Base-by-base conservation (phyloP, 2,113 vertebrate species). In the Acanthochromis polyacanthus region DNA sequence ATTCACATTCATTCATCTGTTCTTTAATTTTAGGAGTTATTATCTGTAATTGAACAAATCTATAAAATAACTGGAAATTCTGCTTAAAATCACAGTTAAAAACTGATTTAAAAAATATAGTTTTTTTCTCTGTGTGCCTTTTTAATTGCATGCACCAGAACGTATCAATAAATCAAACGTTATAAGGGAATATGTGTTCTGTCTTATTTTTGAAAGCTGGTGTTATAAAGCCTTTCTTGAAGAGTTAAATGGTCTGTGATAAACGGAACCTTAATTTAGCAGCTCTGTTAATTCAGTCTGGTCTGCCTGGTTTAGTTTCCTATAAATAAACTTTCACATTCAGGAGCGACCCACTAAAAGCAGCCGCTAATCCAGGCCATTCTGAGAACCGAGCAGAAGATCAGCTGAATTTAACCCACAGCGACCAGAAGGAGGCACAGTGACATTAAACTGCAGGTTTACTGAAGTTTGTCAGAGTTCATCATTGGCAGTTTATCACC, bases 291-390 rank as follows among this genome's bases (percentile, higher is more conserved):
- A 8, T 53, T 59, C 22, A 43, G 25, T 56, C 14, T 4, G 36
- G 30, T 25, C 51, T 58, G 55, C 25, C 46, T 66, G 25, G 5
- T 15, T 69, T 17, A 30, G 22, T 19, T 32, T n/a, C 57, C 16
- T 65, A 53, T 53, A 71, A 85, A 84, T 68, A 84, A 68, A 32
- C 0, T 5, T 57, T 67, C 59, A 14, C 19, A 28, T 58, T 57
- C 46, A 62, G 48, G 68, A 71, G 46, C 70, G 62, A 76, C 81
- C 51, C 55, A 78, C 56, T 86, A 80, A 88, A 86, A 87, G 19
- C 48, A 56, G 63, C 57, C 38, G 19, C 19, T 92, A 93, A 93
- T 92, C 91, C 60, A 58, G 15, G 19, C 53, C 62, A 22, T 23
- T 57, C 23, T 55, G 17, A 70, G 61, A 70, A 50, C 23, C 38